Conservation (phyloP, 2,888 invertebrate genomes). For the Cheilosia urbana region DNA sequence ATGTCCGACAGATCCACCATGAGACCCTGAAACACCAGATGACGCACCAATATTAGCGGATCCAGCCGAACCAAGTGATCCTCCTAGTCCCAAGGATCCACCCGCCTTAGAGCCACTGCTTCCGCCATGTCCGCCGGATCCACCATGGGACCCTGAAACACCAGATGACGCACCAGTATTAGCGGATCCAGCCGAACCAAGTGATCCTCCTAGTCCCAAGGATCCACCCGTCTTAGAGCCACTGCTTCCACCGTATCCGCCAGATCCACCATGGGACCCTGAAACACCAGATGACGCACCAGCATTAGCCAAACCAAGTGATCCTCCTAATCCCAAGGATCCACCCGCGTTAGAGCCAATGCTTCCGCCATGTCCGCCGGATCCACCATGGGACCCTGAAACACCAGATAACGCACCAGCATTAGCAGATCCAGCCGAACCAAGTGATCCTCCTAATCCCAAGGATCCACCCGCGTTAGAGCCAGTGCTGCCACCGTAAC, state of each 20-base stretch:
- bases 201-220: slow-evolving; percentile 14
- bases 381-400: not conserved
- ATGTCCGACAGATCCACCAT: slow-evolving; percentile 4
- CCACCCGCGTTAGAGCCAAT: slow-evolving; percentile 1
- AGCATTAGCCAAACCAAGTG: not conserved
- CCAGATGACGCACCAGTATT: too few species aligned
- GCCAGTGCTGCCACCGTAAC: not conserved
- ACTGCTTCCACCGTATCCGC: not conserved
- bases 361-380: not conserved
- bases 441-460: slow-evolving; percentile 3
- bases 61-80: too few species aligned
- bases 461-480: not conserved
- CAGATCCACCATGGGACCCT: not conserved
- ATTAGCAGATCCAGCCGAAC: not conserved
- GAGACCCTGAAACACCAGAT: not conserved
- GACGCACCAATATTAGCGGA: too few species aligned
- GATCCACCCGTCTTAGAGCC: not conserved
- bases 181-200: not conserved
- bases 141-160: too few species aligned
- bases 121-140: too few species aligned
- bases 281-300: slow-evolving; percentile 6
- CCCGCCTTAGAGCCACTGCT: too few species aligned
- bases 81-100: too few species aligned
- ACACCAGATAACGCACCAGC: slow-evolving; percentile 19
- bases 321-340: slow-evolving; percentile 16